Conservation (phyloP, 2,797 vertebrate species). For the Intellagama lesueurii region DNA sequence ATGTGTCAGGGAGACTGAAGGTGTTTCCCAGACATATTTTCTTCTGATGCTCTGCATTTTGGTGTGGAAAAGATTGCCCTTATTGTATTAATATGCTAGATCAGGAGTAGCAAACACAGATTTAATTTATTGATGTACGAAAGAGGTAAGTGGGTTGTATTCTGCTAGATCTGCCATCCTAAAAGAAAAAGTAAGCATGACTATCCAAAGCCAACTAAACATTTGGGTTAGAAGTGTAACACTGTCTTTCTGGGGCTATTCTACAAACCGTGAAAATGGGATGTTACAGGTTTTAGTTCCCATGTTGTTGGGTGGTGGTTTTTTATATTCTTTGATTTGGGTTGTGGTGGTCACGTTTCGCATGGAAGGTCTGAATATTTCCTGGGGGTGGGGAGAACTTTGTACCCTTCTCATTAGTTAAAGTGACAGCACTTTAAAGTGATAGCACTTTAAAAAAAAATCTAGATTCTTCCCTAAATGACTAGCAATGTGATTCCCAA, state of each 20-base stretch:
- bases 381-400: background rate
- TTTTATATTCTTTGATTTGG: background rate
- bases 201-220: background rate
- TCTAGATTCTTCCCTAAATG: background rate
- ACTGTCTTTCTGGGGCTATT: background rate
- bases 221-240: background rate
- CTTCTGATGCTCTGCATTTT: slow-evolving; percentile 21
- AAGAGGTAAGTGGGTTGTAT: background rate
- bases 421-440: too few species aligned
- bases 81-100: slow-evolving; percentile 40
- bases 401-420: too few species aligned
- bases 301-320: background rate
- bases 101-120: slow-evolving; percentile 43
- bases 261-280: background rate
- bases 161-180: background rate
- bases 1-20: slow-evolving; percentile 6
- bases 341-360: background rate
- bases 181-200: background rate
- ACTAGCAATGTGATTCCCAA: background rate
- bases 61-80: background rate
- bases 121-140: slow-evolving; percentile 33
- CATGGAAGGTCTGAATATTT: background rate
- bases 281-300: background rate
- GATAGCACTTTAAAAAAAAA: too few species aligned
- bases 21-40: background rate